Conservation (phyloP, 2,888 invertebrate species). For the Drosophila kuntzei region DNA sequence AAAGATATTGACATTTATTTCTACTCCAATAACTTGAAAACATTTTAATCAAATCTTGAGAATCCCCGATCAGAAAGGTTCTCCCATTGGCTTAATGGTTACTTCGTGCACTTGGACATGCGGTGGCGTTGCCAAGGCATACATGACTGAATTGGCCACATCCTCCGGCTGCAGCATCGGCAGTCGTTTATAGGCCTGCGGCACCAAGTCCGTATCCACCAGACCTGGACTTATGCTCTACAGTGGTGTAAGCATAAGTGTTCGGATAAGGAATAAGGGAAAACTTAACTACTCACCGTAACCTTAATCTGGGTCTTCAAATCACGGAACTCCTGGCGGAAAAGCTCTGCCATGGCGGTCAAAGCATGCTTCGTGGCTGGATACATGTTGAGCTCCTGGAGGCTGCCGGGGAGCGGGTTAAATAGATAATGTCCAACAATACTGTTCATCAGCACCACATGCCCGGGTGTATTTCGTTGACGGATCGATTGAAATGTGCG, state of each 20-base stretch:
- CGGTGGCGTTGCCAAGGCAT: constrained; percentile 73
- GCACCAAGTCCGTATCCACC: constrained; percentile 85
- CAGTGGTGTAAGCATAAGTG: neutral
- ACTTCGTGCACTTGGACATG: constrained; percentile 80
- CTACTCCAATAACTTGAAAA: too few relatives aligned
- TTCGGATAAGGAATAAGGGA: too few relatives aligned
- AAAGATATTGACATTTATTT: too few relatives aligned
- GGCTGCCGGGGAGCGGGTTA: constrained; percentile 72
- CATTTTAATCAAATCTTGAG: too few relatives aligned
- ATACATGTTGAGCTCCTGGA: constrained; percentile 80
- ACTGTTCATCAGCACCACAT: constrained; percentile 86
- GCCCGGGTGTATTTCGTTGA: constrained; percentile 82
- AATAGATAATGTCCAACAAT: constrained; percentile 78
- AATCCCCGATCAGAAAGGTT: constrained; percentile 51
- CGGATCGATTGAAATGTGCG: constrained; percentile 86
- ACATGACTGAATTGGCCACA: constrained; percentile 74
- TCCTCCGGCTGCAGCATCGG: constrained; percentile 73
- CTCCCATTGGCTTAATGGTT: constrained; percentile 79
- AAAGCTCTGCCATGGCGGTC: constrained; percentile 80
- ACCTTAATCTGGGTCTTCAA: constrained; percentile 74
- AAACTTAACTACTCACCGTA: constrained; percentile 67
- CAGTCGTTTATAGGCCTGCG: constrained; percentile 51
- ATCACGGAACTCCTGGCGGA: constrained; percentile 82
- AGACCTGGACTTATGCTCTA: constrained; percentile 86
- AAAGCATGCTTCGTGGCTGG: constrained; percentile 81